Evolutionary conservation across 64 coral and sea anemone species (phyloP), one percentile per base, ranked within the genome.

Genomic region (Stichodactyla mertensii): DNA sequence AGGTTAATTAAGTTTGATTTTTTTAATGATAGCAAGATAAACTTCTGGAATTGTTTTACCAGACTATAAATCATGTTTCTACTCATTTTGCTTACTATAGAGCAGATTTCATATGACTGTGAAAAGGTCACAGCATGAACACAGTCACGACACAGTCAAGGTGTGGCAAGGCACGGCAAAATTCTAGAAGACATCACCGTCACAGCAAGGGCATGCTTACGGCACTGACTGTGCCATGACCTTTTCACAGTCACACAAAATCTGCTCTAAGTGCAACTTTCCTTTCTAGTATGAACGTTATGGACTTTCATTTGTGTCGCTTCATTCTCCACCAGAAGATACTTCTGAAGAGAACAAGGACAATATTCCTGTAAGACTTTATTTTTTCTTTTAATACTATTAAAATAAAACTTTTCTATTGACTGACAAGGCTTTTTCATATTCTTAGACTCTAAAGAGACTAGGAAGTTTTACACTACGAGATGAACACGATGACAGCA

Each of bases 281-380:
- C 24, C 7, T 84, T 88, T 52, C 36, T 61, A 96, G 94, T 90
- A 88, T 90, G 94, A 96, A 55, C 87, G 85, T 10, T 96, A 96
- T 96, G 94, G 94, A 31, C 66, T 96, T 16, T 96, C 94, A 15
- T 96, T 96, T 70, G 85, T 96, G 7, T 90, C 88, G 20, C 81
- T 96, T 16, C 94, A 96, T 90, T 96, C 94, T 22, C 94, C 88
- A 14, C 94, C 94, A 79, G 91, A 96, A 55, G 85, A 92, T 12
- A 6, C 78, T 9, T 13, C 52, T 5, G 22, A 22, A 81, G 53
- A 74, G 7, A 11, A 31, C n/a, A 74, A 74, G 24, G 69, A 74
- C 7, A 13, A 10, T 74, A 31, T 74, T 74, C 69, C 69, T 74
- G 69, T 74, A 74, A 74, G 69, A 12, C 12, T 31, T 66, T 66